Evolutionary conservation across 2,888 invertebrate genomes (phyloP).

Genomic region (Microctonus aethiopoides): DNA sequence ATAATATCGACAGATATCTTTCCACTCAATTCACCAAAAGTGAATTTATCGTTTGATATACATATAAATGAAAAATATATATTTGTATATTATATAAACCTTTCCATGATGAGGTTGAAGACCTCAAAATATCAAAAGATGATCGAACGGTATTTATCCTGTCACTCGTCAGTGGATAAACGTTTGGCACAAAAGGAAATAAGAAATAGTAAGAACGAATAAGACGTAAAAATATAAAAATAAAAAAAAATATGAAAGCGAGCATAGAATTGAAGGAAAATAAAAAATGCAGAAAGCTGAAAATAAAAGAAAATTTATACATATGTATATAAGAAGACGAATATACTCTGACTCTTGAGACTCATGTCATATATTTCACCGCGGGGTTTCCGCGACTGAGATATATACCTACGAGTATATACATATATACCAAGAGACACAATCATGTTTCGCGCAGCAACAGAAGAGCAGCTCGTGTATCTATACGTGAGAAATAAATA

Average conservation of each 20-base stretch:
- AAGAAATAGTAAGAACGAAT: background rate
- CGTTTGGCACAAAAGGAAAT: constrained; percentile 29
- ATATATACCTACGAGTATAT: background rate
- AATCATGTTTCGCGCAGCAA: too few relatives aligned
- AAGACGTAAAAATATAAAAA: constrained; percentile 9
- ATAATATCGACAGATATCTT: constrained; percentile 22
- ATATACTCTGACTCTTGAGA: constrained; percentile 6
- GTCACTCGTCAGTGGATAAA: constrained; percentile 38
- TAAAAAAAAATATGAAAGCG: constrained; percentile 12
- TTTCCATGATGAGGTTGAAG: background rate
- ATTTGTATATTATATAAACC: background rate
- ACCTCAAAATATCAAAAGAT: constrained; percentile 31
- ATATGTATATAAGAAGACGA: constrained; percentile 5
- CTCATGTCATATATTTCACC: constrained; percentile 18
- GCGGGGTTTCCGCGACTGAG: background rate
- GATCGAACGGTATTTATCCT: constrained; percentile 42
- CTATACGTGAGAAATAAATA: too few relatives aligned
- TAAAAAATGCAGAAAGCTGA: background rate
- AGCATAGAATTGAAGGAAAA: constrained; percentile 17
- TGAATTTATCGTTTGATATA: constrained; percentile 33
- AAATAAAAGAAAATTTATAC: background rate
- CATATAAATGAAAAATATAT: constrained; percentile 33
- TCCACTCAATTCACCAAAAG: background rate
- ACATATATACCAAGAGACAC: too few relatives aligned
- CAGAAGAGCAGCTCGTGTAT: too few relatives aligned